A percentile compares a stretch with the other conserved stretches of the same genome.
phyloP scores from a whole-genome alignment of 2,113 vertebrate species.

The Paratilapia polleni region DNA sequence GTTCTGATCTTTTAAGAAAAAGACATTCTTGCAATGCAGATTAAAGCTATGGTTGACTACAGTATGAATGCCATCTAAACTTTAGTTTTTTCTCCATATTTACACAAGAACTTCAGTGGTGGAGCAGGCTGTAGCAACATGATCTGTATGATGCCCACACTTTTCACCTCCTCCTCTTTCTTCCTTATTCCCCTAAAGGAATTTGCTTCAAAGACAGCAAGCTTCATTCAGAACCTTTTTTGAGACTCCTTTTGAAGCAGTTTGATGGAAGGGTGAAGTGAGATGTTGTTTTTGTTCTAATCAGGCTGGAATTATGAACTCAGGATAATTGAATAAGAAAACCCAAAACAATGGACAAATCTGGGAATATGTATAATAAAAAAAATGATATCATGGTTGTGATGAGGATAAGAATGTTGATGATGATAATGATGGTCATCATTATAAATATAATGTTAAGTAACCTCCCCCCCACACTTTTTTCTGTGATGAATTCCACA shows the following conservation, averaged over 20 bases:
- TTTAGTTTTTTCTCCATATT: too few species aligned
- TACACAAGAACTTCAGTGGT: background rate
- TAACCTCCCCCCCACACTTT: background rate
- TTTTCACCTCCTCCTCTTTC: background rate
- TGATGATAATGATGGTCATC: conserved; percentile 1
- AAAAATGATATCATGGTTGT: background rate
- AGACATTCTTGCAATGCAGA: background rate
- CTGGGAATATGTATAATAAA: background rate
- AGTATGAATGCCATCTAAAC: background rate
- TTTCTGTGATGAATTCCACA: conserved; percentile 31
- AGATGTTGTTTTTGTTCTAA: background rate
- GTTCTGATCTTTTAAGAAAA: background rate
- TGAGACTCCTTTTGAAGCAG: background rate
- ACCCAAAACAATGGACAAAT: background rate
- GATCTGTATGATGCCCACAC: conserved; percentile 8
- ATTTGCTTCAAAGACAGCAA: background rate
- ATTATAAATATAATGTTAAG: background rate
- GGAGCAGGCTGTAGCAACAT: background rate
- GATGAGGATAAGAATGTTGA: background rate
- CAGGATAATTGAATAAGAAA: background rate
- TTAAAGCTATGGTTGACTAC: background rate
- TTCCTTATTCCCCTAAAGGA: background rate
- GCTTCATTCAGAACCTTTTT: background rate
- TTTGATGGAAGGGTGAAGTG: background rate
- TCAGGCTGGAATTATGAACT: background rate